These are phyloP conservation scores for Spinus olivaceus DNA, from an alignment of 2,797 vertebrate species.

Conservation along the genomic window DNA sequence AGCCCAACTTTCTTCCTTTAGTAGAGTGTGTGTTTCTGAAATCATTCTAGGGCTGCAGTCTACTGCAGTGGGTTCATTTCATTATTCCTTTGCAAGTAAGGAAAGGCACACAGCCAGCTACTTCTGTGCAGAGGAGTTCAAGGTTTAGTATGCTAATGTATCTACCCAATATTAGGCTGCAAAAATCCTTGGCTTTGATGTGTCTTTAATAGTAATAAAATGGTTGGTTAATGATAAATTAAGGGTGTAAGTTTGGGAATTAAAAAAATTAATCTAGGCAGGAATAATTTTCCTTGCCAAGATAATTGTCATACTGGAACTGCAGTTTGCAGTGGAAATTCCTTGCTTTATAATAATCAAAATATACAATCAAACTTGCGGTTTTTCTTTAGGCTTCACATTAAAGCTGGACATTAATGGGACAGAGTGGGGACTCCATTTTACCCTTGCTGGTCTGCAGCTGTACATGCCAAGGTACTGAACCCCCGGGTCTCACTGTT, in stretches of 20 bases:
- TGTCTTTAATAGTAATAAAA: constrained; percentile 34
- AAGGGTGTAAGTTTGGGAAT: not conserved
- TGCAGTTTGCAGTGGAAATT: constrained; percentile 13
- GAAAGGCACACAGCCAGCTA: not conserved
- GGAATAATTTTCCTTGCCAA: constrained; percentile 4
- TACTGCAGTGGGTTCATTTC: not conserved
- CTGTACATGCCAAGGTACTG: rapidly evolving
- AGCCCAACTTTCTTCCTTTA: not conserved
- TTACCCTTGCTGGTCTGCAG: not conserved
- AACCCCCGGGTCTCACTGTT: not conserved
- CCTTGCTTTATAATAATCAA: not conserved
- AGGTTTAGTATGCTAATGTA: constrained; percentile 15
- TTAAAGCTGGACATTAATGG: not conserved
- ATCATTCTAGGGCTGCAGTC: not conserved
- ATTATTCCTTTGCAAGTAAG: not conserved
- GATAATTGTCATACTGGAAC: not conserved
- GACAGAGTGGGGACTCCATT: not conserved
- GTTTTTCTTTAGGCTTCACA: not conserved
- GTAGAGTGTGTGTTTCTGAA: not conserved
- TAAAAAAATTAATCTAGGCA: not conserved
- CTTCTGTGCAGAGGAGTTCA: not conserved
- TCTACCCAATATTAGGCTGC: not conserved
- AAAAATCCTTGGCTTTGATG: constrained; percentile 12
- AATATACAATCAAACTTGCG: not conserved
- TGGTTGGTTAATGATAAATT: constrained; percentile 19